A percentile compares a stretch with the other conserved stretches of the same genome.
phyloP scores from a whole-genome alignment of 2,113 vertebrate species.

The Mormyrus lacerda region DNA sequence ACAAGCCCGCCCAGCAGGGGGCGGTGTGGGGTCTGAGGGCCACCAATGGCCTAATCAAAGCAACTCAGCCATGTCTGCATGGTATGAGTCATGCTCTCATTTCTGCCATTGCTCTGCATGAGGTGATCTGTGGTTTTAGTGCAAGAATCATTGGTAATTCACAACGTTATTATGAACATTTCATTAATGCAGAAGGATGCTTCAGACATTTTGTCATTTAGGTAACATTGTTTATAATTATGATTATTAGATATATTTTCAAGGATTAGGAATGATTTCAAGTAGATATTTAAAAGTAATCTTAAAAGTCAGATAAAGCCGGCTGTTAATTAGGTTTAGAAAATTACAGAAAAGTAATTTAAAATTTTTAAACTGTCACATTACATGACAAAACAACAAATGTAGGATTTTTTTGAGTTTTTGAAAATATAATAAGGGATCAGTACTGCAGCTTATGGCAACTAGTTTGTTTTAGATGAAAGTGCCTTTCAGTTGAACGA shows the following conservation, averaged over 20 bases:
- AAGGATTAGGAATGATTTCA: neutral
- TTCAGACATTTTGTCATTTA: neutral
- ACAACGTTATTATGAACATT: neutral
- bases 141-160: neutral
- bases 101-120: neutral
- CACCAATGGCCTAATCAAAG: neutral
- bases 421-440: neutral
- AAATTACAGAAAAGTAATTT: neutral
- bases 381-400: neutral
- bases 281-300: neutral
- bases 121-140: neutral
- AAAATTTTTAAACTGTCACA: neutral
- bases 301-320: neutral
- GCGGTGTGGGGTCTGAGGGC: slow-evolving; percentile 15
- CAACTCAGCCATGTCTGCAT: neutral
- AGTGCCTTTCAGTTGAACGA: neutral
- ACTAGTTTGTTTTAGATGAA: neutral
- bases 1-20: slow-evolving; percentile 42
- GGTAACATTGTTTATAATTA: neutral
- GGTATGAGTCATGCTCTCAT: neutral
- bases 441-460: neutral
- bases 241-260: neutral
- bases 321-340: neutral
- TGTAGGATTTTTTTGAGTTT: neutral
- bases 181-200: neutral